Base-by-base conservation (phyloP, 1,140 invertebrate genomes). In the Patella vulgata region DNA sequence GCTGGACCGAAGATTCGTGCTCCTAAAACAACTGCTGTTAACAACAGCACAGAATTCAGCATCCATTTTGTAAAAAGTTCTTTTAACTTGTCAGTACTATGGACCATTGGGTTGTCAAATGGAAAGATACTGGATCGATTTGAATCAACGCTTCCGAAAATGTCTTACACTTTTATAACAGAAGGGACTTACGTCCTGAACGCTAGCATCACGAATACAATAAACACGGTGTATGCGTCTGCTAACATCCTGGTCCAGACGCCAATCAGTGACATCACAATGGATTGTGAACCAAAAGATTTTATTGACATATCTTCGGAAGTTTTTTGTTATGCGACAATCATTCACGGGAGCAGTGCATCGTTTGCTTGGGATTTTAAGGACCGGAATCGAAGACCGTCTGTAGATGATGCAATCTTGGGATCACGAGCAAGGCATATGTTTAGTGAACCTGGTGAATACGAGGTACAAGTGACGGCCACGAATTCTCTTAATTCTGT, bases 351-450 rank as follows among this genome's bases (percentile, higher is more conserved):
- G 2, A 50, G 21, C 17, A 30, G 28, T 39, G 39, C 31, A 21
- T 4, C 21, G 27, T 51, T 59, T 21, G 17, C 36, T 6, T 59
- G 58, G 58, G 19, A 42, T 27, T 59, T 59, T n/a, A 23, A 36
- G 1, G 58, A 59, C n/a, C 11, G 33, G 19, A 14, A 19, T 3
- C 5, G 14, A 4, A 3, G 28, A 21, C 48, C 57, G 14, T 44
- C 40, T 21, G 58, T 59, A 39, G 47, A 52, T 28, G 42, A 21
- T 19, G n/a, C 23, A 1, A 21, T 27, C 27, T 12, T 50, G 47
- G 14, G 21, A 2, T 59, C 58, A 21, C 19, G 23, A 4, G 31
- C 48, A 0, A 39, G 39, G 6, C 58, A 59, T 36, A 25, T 40
- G 31, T 59, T 28, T 27, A 0, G 30, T 1, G 28, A 27, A 12